These are phyloP conservation scores for Chascanopsetta lugubris DNA, from an alignment of 2,113 vertebrate species.

Conservation along the genomic window DNA sequence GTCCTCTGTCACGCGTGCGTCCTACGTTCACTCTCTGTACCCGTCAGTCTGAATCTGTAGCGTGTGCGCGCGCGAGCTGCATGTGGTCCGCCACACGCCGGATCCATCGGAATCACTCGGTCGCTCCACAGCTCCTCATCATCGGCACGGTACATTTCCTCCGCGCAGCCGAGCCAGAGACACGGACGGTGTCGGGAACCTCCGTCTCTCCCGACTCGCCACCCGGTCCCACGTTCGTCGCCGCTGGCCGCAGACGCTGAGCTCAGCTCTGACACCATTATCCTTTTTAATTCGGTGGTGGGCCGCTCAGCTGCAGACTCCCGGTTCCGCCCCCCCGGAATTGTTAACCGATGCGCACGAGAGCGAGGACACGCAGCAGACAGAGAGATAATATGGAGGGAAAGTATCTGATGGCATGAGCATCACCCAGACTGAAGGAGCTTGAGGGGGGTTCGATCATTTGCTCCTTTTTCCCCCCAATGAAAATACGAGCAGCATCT, in stretches of 20 bases:
- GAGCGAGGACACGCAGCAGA: slow-evolving; percentile 22
- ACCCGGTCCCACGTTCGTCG: slow-evolving; percentile 21
- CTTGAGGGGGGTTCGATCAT: too few species aligned
- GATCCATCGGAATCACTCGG: neutral
- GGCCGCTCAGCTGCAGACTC: slow-evolving; percentile 47
- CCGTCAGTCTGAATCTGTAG: neutral
- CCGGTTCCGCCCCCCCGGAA: slow-evolving; percentile 34
- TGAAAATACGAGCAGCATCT: too few species aligned
- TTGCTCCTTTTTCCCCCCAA: too few species aligned
- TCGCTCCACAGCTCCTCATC: neutral
- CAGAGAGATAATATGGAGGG: neutral
- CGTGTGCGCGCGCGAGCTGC: neutral
- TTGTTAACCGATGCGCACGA: slow-evolving; percentile 34
- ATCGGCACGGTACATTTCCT: neutral
- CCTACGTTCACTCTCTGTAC: neutral
- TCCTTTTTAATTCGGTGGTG: slow-evolving; percentile 60
- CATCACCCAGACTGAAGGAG: neutral
- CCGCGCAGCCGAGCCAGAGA: neutral
- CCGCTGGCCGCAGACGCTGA: slow-evolving; percentile 22
- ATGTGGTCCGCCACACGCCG: too few species aligned
- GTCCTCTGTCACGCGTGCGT: neutral
- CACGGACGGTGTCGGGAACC: neutral
- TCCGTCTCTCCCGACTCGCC: slow-evolving; percentile 1
- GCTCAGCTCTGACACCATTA: slow-evolving; percentile 34
- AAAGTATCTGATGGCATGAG: neutral